Evolutionary conservation across 2,888 invertebrate genomes (phyloP).

Genomic region (Lepidochrysops patricia): DNA sequence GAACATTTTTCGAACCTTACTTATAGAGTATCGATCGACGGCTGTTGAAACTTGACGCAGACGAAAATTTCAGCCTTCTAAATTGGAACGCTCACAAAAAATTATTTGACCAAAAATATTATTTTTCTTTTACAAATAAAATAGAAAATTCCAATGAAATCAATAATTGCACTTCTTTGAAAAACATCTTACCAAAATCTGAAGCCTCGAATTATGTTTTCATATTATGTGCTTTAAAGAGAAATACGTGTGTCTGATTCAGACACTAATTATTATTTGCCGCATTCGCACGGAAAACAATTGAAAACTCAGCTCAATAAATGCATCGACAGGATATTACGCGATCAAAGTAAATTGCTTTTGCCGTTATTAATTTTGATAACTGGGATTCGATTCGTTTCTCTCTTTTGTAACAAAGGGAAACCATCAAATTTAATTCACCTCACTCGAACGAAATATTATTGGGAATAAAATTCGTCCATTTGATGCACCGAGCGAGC

Average conservation of each 20-base stretch:
- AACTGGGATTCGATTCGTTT: constrained; percentile 71
- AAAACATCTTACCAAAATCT: background rate
- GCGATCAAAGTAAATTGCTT: constrained; percentile 65
- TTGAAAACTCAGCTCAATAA: constrained; percentile 53
- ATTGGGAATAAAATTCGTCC: constrained; percentile 40
- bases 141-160: background rate
- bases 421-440: constrained; percentile 69
- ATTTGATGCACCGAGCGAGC: constrained; percentile 23
- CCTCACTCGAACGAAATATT: constrained; percentile 45
- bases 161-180: background rate
- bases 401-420: constrained; percentile 73
- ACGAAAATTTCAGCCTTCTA: constrained; percentile 4
- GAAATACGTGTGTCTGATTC: constrained; percentile 18
- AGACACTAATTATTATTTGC: constrained; percentile 27
- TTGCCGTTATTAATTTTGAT: constrained; percentile 71
- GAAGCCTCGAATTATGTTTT: background rate
- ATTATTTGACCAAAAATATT: background rate
- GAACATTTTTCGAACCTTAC: constrained; percentile 37
- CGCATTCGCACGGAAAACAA: constrained; percentile 42
- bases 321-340: constrained; percentile 62
- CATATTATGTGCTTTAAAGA: background rate
- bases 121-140: background rate
- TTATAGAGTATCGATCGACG: constrained; percentile 3
- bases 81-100: background rate
- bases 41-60: background rate